Base-by-base conservation (phyloP, 2,797 vertebrate genomes). In the Oreochromis mossambicus region DNA sequence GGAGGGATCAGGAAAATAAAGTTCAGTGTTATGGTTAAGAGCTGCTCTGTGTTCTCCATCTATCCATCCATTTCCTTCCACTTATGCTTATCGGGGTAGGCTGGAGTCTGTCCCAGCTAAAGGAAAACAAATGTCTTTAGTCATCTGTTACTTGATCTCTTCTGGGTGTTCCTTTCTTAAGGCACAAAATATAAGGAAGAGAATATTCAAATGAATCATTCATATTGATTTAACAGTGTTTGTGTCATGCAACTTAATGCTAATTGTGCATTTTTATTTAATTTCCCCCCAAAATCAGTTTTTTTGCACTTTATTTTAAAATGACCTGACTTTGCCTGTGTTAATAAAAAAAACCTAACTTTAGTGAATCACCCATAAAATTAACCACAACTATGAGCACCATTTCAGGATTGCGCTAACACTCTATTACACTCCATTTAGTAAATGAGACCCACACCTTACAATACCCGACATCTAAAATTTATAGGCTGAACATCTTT, bases 141-240 rank as follows among this genome's bases (percentile, higher is more conserved):
- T 94, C 75, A 89, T 92, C 90, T 76, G 79, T 92, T 82, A 82
- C 56, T 92, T 89, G 54, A 46, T 88, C 82, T 91, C 91, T 89
- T 54, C 11, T 54, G n/a, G 51, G n/a, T 54, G n/a, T 24, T 54
- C 51, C n/a, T 54, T 24, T 54, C 51, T 54, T n/a, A 54, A 54
- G 21, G 11, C 51, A 24, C 51, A 54, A 24, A 54, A 13, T 24
- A 54, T 54, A 24, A 54, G 11, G 6, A 54, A 54, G 11, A 13
- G 51, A 54, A 54, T 54, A 24, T 13, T 54, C 51, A 54, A 24
- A 54, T 24, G 2, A 54, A 54, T 54, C 51, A 54, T 54, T 54
- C 51, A 7, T 24, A 54, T 24, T 24, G 51, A 54, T 54, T 24
- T 13, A 54, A 54, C 6, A 54, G 3, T 54, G 21, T 54, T 54